Conservation (phyloP, 2,888 invertebrate species). For the Scaptomyza reducta region DNA sequence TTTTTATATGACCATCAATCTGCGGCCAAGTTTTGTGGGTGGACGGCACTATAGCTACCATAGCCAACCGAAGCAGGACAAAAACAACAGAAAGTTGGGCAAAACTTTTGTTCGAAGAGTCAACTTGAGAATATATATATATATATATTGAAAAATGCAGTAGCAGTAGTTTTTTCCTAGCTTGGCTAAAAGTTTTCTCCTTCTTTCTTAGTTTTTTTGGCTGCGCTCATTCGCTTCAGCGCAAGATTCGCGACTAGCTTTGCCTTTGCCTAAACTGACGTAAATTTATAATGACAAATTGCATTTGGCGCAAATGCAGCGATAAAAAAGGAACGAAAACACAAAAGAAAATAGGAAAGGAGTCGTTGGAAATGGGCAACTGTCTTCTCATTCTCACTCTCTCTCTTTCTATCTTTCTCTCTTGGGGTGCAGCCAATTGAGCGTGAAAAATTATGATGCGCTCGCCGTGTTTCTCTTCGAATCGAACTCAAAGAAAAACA, state of each 20-base stretch:
- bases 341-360: conserved; percentile 14
- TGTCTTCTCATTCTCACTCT: neutral
- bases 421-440: conserved; percentile 65
- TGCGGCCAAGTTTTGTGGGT: conserved; percentile 51
- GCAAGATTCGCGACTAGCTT: conserved; percentile 29
- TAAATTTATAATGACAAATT: conserved; percentile 82
- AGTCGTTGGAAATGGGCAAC: conserved; percentile 4
- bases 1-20: conserved; percentile 76
- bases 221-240: conserved; percentile 14
- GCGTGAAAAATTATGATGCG: conserved; percentile 76
- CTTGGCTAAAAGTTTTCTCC: conserved; percentile 22
- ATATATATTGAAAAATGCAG: conserved; percentile 71
- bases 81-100: conserved; percentile 21
- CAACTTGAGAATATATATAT: conserved; percentile 67
- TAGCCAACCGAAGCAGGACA: neutral
- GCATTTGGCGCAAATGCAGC: conserved; percentile 74
- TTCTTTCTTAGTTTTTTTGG: conserved; percentile 11
- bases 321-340: conserved; percentile 35
- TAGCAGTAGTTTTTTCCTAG: conserved; percentile 25
- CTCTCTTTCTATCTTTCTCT: neutral
- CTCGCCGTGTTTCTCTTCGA: conserved; percentile 18
- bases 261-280: conserved; percentile 76
- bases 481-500: conserved; percentile 26
- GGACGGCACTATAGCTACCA: conserved; percentile 28
- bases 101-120: conserved; percentile 54